These are phyloP conservation scores for Macrochelys suwanniensis DNA, from an alignment of 2,797 vertebrate genomes.

Conservation along the genomic window DNA sequence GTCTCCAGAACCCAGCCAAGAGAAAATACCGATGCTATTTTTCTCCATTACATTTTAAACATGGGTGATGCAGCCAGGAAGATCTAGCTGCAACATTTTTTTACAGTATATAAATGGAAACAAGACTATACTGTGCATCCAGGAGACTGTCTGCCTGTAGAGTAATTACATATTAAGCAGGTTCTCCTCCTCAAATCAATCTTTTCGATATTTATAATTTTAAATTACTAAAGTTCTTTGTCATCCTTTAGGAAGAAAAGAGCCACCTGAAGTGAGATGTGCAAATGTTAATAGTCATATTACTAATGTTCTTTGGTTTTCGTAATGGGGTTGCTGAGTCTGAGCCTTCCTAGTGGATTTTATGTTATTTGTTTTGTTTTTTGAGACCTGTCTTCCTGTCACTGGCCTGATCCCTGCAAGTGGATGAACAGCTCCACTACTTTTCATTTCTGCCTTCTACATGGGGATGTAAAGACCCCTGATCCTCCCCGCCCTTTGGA, in stretches of 20 bases:
- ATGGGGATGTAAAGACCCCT: neutral
- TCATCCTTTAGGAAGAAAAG: neutral
- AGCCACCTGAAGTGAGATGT: neutral
- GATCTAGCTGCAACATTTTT: neutral
- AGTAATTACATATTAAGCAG: neutral
- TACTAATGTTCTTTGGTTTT: neutral
- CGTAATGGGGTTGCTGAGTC: neutral
- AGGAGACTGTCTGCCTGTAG: neutral
- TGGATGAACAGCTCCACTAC: neutral
- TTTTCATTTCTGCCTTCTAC: neutral
- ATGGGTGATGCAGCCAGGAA: neutral
- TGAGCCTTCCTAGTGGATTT: neutral
- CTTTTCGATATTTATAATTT: neutral
- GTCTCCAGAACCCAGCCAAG: neutral
- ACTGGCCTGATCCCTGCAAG: neutral
- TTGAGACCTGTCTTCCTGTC: neutral
- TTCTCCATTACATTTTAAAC: neutral
- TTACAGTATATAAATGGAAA: neutral
- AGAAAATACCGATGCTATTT: neutral
- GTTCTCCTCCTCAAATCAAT: neutral
- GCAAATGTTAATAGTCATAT: neutral
- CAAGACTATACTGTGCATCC: neutral
- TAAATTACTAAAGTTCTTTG: neutral
- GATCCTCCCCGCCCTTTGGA: neutral
- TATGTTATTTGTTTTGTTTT: neutral